Base-by-base conservation (phyloP, 2,797 vertebrate genomes). In the Acanthornis magna region DNA sequence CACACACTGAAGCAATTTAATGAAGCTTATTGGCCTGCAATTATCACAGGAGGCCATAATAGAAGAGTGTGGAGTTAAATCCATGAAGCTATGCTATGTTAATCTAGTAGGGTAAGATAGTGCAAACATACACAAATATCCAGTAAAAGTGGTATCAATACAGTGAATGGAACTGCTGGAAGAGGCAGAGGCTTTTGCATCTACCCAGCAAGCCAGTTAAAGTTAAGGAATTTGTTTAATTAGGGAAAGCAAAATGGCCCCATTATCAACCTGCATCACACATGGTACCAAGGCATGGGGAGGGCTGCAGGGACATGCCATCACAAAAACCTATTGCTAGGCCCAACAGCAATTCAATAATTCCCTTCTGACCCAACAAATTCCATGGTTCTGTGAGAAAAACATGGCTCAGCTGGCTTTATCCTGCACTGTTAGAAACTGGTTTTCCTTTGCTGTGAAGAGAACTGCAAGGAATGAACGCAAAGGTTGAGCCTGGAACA, bases 221-320 rank as follows among this genome's bases (percentile, higher is more conserved):
- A 54, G 16, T 3, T 19, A 40, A 38, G 19, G 21, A 42, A 89
- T 38, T 51, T 45, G 9, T 68, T 66, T 23, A 38, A 55, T 47
- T 8, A 65, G 12, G 16, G 34, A 78, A 82, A 72, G 42, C 27
- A 55, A 53, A 92, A 74, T 0, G 10, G 11, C 18, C 34, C 55
- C 16, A 12, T 29, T 61, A 16, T 21, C 43, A 77, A 36, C n/a
- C 48, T 27, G 48, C 32, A 80, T 34, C 51, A 61, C 38, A 29
- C 30, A 5, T 0, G 1, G 38, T 18, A 53, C 0, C 1, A 9
- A 68, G 57, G 42, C 54, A 43, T 0, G 1, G 42, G n/a, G 42
- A 53, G 19, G 26, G 51, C 38, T 88, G 23, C 65, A 66, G 34
- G 26, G 58, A 43, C 19, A 7, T 1, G 3, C 29, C 20, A 18